Evolutionary conservation across 92 coral and sea anemone species (phyloP).

Genomic region (Phenganax subtilis): DNA sequence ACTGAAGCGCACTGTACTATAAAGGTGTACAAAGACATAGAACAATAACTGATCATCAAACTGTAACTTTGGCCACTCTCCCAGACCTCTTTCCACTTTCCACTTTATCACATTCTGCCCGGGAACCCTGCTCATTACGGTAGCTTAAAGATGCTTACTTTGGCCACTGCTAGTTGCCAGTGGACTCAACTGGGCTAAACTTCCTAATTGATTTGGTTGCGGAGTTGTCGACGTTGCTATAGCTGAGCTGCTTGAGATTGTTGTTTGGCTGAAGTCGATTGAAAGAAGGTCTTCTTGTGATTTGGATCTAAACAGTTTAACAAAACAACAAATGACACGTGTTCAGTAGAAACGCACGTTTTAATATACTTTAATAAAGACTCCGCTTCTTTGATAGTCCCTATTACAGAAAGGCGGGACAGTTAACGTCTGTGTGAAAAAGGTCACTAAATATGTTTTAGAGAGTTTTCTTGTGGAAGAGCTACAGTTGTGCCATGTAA

Average conservation of each 20-base stretch:
- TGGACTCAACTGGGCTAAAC: slow-evolving; percentile 1
- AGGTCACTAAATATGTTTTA: too few relatives aligned
- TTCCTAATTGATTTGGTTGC: slow-evolving; percentile 8
- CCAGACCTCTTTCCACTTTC: not conserved
- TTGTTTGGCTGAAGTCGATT: slow-evolving; percentile 61
- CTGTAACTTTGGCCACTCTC: not conserved
- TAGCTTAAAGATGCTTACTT: slow-evolving; percentile 6
- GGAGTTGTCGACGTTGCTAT: slow-evolving; percentile 15
- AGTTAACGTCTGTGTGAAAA: too few relatives aligned
- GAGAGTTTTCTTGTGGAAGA: too few relatives aligned
- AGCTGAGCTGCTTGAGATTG: not conserved
- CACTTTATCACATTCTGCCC: not conserved
- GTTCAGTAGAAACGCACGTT: not conserved
- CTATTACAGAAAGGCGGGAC: too few relatives aligned
- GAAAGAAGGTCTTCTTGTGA: slow-evolving; percentile 80
- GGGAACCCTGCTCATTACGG: not conserved
- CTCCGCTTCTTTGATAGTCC: not conserved
- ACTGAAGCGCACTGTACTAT: too few relatives aligned
- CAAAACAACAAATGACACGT: not conserved
- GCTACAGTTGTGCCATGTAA: too few relatives aligned
- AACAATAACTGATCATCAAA: too few relatives aligned
- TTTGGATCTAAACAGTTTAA: slow-evolving; percentile 49
- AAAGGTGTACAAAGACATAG: too few relatives aligned
- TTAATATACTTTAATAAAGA: too few relatives aligned
- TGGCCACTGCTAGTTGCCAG: slow-evolving; percentile 16